Evolutionary conservation across 2,888 invertebrate species (phyloP), one percentile per base, ranked within the genome.

Genomic region (Pecten maximus): DNA sequence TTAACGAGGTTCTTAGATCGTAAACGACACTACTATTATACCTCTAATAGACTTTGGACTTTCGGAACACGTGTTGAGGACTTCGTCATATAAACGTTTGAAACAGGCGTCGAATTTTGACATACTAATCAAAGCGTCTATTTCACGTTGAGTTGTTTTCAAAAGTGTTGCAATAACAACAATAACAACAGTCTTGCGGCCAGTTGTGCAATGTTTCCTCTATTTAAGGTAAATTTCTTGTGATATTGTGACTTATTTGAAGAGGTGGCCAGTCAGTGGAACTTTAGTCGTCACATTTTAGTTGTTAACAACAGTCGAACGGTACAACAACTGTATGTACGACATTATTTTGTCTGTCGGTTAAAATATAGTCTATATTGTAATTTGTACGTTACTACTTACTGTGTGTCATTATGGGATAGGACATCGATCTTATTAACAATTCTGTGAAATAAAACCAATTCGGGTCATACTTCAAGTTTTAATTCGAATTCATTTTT

Each of bases 11-110:
- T n/a, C n/a, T n/a, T n/a, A n/a, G n/a, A n/a, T n/a, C n/a, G n/a
- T n/a, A n/a, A n/a, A n/a, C n/a, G n/a, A n/a, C n/a, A n/a, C n/a
- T n/a, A n/a, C n/a, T n/a, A n/a, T n/a, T n/a, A n/a, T n/a, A n/a
- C n/a, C n/a, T n/a, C n/a, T 50, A 16, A 54, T 74, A 74, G 74
- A 74, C 74, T 74, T 74, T 74, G 74, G 35, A 74, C 74, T 10
- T 10, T 0, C 23, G 23, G 6, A 35, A 74, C 74, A 74, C 74
- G 28, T 74, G 74, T 35, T 12, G 28, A 74, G 0, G 74, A 74
- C 74, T 74, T 74, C 28, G 23, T 74, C 74, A 35, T 74, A 35
- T 35, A 35, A 74, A 35, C 35, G 74, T 74, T 74, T 74, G 19
- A 74, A 74, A 35, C 28, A 8, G 28, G 35, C 1, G 15, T 74